Evolutionary conservation across 2,888 invertebrate species (phyloP), one percentile per base, ranked within the genome.

Genomic region (Drosophila infuscata): DNA sequence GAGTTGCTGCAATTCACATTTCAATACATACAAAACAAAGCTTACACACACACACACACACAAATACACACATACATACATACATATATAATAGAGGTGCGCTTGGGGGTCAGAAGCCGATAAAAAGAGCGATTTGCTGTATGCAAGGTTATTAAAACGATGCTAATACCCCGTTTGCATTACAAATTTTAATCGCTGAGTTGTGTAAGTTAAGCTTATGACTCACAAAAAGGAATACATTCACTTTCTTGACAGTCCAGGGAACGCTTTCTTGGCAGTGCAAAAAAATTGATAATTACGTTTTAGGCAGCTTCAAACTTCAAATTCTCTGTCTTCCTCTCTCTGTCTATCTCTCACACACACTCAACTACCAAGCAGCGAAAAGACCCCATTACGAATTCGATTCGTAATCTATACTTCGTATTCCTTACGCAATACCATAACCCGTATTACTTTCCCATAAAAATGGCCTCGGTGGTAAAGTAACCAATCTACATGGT

Each of bases 1-100:
- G 64, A 52, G 57, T 48, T 60, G 59, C 56, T 52, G 74, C 41
- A 65, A 69, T 54, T 53, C 38, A 3, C 30, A 53, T 70, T 70
- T 53, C 17, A 43, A 32, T 36, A 48, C 8, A 15, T 11, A 9
- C 4, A 5, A 32, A 29, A 15, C 32, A 57, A 17, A 38, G 8
- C n/a, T 7, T 29, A 41, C 30, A 54, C 17, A 38, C 56, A 41
- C 30, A 54, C 17, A 38, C 56, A 56, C 20, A 32, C 15, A 60
- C 20, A 60, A 8, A 51, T 3, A 17, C 25, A 36, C 11, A 12
- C 49, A 49, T 8, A 17, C 25, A 36, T 6, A 12, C 49, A 49
- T 8, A 33, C 4, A 11, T 4, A 9, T 38, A 33, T 35, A 41
- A 41, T n/a, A 30, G n/a, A 32, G 57, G 57, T 32, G 32, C 20